Percentiles rank a stretch among this genome's conserved stretches.
Evolutionary conservation across 2,888 invertebrate species (phyloP).

Genomic region (Drosophila stalkeri): DNA sequence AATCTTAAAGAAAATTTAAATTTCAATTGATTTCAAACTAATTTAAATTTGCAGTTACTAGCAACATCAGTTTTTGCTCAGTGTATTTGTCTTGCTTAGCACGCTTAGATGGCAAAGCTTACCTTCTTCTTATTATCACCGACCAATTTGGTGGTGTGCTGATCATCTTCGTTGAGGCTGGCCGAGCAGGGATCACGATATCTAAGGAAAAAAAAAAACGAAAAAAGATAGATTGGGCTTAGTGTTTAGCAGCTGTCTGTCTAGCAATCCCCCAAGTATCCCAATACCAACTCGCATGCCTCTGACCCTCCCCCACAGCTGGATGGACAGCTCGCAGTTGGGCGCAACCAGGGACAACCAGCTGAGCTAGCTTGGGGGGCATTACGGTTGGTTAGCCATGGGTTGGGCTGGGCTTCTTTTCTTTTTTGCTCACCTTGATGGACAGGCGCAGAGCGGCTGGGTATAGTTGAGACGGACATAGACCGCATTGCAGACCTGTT

Average conservation of each 20-base stretch:
- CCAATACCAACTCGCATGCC: not conserved
- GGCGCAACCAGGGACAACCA: conserved; percentile 26
- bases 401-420: not conserved
- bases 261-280: conserved; percentile 7
- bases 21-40: not conserved
- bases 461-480: conserved; percentile 96
- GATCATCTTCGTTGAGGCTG: conserved; percentile 94
- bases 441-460: conserved; percentile 96
- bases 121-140: conserved; percentile 94
- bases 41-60: not conserved
- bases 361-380: conserved; percentile 17
- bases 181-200: conserved; percentile 96
- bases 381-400: conserved; percentile 8
- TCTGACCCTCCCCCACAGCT: not conserved
- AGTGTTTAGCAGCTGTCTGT: conserved; percentile 50
- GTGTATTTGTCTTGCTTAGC: conserved; percentile 23
- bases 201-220: conserved; percentile 58
- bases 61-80: conserved; percentile 4
- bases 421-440: conserved; percentile 87
- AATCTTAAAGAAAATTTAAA: not conserved
- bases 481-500: conserved; percentile 97
- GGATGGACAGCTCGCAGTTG: conserved; percentile 27
- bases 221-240: conserved; percentile 52
- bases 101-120: conserved; percentile 73
- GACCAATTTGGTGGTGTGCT: conserved; percentile 95